A percentile compares a stretch with the other conserved stretches of the same genome.
Conservation (phyloP, 2,888 invertebrate species). For the Papilio demoleus region DNA sequence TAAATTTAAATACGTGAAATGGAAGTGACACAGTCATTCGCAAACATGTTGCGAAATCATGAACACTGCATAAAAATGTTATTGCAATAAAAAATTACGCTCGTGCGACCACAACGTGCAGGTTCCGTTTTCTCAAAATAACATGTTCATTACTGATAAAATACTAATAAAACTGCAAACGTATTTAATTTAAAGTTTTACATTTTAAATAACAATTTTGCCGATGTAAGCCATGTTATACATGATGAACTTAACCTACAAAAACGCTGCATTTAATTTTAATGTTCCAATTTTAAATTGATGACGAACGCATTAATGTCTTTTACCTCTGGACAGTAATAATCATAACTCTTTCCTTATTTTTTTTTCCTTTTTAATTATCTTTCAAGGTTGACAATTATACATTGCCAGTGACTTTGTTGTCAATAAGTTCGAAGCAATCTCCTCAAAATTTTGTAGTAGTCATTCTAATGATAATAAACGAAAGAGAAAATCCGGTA, state of each 20-base stretch:
- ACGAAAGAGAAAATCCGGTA: background rate
- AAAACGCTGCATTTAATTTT: background rate
- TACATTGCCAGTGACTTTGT: background rate
- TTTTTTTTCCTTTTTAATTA: background rate
- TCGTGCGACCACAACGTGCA: background rate
- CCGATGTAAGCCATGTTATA: too few species aligned
- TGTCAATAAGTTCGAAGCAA: background rate
- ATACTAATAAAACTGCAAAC: background rate
- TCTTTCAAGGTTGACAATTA: background rate
- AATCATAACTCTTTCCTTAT: background rate
- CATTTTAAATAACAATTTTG: background rate
- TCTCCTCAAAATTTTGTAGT: background rate
- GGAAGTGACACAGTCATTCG: conserved; percentile 1
- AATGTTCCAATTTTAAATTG: background rate
- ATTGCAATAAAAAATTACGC: conserved; percentile 15
- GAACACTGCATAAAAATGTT: background rate
- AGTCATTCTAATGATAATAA: background rate
- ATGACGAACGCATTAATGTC: background rate
- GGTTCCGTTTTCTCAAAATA: background rate
- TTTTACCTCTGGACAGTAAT: background rate
- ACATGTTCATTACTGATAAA: background rate
- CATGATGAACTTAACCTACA: too few species aligned
- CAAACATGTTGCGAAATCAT: conserved; percentile 5
- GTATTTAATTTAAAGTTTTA: background rate
- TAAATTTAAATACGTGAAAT: background rate